Conservation (phyloP, 2,113 vertebrate species). For the Choloepus hoffmanni region DNA sequence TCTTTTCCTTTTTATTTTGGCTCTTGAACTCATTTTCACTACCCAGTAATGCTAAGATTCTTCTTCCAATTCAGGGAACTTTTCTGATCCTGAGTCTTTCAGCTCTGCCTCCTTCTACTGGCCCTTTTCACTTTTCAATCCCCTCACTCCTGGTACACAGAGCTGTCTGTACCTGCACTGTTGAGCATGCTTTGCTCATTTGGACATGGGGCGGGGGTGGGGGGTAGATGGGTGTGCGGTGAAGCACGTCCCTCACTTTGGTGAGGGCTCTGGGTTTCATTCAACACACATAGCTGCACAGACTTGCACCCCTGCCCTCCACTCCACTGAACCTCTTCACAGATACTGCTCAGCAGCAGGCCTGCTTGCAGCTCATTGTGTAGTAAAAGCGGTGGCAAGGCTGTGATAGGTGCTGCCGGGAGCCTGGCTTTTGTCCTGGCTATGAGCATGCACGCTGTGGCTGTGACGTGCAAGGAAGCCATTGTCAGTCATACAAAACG, state of each 20-base stretch:
- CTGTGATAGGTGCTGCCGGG: not conserved
- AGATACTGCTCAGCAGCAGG: not conserved
- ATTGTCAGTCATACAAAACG: not conserved
- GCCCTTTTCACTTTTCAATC: not conserved
- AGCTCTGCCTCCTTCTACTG: not conserved
- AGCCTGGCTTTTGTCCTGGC: not conserved
- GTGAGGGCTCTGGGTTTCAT: not conserved
- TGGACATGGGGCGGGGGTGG: not conserved
- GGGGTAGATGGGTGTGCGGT: too few relatives aligned
- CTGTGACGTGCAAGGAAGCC: not conserved
- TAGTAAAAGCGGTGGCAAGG: not conserved
- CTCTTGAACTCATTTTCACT: not conserved
- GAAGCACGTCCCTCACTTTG: rapidly evolving
- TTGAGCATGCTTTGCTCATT: not conserved
- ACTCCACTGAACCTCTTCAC: not conserved
- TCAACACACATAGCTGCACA: not conserved
- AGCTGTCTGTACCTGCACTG: not conserved
- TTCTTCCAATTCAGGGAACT: not conserved
- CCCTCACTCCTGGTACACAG: not conserved
- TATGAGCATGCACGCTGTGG: too few relatives aligned
- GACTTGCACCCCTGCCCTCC: not conserved
- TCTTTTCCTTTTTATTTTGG: not conserved
- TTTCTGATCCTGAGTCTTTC: not conserved
- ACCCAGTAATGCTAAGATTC: not conserved
- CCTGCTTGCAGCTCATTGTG: not conserved